Evolutionary conservation across 2,797 vertebrate genomes (phyloP), one percentile per base, ranked within the genome.

Genomic region (Percopsis omiscomaycus): DNA sequence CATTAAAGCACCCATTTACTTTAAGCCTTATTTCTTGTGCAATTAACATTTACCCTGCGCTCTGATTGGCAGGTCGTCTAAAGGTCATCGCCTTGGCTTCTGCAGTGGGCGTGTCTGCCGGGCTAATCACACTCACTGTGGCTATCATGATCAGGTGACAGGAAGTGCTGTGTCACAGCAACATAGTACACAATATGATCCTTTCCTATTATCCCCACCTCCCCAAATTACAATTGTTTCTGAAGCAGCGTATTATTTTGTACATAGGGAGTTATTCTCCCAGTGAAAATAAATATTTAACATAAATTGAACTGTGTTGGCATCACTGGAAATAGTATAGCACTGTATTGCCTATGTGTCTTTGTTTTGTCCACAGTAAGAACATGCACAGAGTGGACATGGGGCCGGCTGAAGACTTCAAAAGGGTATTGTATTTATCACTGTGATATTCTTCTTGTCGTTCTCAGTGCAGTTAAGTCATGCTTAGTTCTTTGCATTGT

Each of bases 101-200:
- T 48, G 93, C 92, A 1, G 89, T 93, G 51, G 91, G 91, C 1
- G 92, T 93, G 75, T 93, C 91, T 61, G 87, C 90, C 5, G 91
- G 82, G 8, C 91, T 93, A 78, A 93, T 93, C 84, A 91, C 88
- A 27, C 81, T 94, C 30, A 93, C 92, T 0, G 90, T 93, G 77
- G 87, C 91, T 51, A 80, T 94, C 49, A 93, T 94, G 92, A 92
- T 94, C 82, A 94, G 93, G 92, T 90, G 85, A 83, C 61, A 56
- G 51, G 66, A 75, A 77, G 57, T 22, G 64, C 45, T 42, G 29
- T 42, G n/a, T 63, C 32, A 9, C 6, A 37, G 37, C 22, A 22
- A 22, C 15, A 51, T 51, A 51, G 15, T 27, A 51, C 44, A 67
- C 16, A 2, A 8, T 22, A 22, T 22, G 1, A 22, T 42, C 3